Evolutionary conservation across 2,113 vertebrate genomes (phyloP).

Genomic region (Pachyramphus minor): DNA sequence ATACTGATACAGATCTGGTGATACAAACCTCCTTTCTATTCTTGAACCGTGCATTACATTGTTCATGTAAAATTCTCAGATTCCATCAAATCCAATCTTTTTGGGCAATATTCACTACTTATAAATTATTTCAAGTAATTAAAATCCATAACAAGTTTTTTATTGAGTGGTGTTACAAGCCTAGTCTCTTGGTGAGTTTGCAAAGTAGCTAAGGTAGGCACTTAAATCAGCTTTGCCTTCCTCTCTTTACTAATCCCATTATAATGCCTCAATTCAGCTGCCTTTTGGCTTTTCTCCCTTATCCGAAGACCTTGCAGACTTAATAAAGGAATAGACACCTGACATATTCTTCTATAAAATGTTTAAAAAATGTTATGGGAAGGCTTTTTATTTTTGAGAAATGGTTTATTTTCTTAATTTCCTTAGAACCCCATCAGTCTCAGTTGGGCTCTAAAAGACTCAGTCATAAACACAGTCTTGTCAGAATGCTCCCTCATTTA

Average conservation of each 20-base stretch:
- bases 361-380: not conserved
- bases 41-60: not conserved
- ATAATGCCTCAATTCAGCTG: not conserved
- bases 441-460: not conserved
- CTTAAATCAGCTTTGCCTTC: not conserved
- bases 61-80: not conserved
- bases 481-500: not conserved
- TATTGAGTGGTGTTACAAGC: not conserved
- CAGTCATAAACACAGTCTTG: not conserved
- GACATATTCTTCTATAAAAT: not conserved
- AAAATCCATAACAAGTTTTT: not conserved
- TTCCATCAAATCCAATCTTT: not conserved
- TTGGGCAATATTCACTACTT: not conserved
- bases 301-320: not conserved
- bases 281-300: not conserved
- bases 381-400: not conserved
- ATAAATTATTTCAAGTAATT: not conserved
- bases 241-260: not conserved
- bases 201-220: not conserved
- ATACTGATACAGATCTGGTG: not conserved
- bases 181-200: not conserved
- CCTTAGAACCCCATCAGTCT: not conserved
- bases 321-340: not conserved
- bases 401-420: not conserved
- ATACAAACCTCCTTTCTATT: not conserved